Evolutionary conservation across 1,140 invertebrate species (phyloP).

Genomic region (Ladona fulva): DNA sequence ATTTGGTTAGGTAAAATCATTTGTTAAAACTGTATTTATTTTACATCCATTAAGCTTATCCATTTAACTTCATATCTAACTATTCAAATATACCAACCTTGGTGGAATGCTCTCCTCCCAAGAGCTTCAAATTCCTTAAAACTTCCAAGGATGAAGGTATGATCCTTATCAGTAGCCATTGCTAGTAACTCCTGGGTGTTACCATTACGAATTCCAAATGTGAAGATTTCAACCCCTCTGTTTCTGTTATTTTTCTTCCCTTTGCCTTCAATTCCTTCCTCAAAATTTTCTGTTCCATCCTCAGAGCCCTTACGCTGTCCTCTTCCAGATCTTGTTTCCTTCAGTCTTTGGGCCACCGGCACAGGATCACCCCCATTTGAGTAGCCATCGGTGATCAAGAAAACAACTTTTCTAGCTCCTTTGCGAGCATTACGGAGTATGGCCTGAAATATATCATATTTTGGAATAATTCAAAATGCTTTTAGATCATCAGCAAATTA

Average conservation of each 20-base stretch:
- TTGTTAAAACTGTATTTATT: too few relatives aligned
- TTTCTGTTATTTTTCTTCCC: constrained; percentile 23
- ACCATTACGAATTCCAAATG: constrained; percentile 52
- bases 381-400: constrained; percentile 63
- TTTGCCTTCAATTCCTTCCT: not conserved
- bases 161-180: constrained; percentile 52
- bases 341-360: constrained; percentile 44
- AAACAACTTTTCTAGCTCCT: constrained; percentile 50
- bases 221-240: constrained; percentile 49
- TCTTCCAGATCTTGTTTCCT: constrained; percentile 27
- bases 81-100: constrained; percentile 41
- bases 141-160: constrained; percentile 58
- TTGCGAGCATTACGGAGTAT: constrained; percentile 44
- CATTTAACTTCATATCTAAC: too few relatives aligned
- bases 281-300: constrained; percentile 28
- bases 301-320: not conserved
- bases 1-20: too few relatives aligned
- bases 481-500: too few relatives aligned
- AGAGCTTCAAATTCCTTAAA: constrained; percentile 64
- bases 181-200: constrained; percentile 55
- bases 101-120: constrained; percentile 56
- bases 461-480: too few relatives aligned
- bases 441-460: constrained; percentile 34
- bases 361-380: constrained; percentile 61
- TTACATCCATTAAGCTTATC: too few relatives aligned